Percentiles rank a stretch among this genome's conserved stretches.
phyloP scores from a whole-genome alignment of 2,113 vertebrate species.

The Phalacrocorax carbo region DNA sequence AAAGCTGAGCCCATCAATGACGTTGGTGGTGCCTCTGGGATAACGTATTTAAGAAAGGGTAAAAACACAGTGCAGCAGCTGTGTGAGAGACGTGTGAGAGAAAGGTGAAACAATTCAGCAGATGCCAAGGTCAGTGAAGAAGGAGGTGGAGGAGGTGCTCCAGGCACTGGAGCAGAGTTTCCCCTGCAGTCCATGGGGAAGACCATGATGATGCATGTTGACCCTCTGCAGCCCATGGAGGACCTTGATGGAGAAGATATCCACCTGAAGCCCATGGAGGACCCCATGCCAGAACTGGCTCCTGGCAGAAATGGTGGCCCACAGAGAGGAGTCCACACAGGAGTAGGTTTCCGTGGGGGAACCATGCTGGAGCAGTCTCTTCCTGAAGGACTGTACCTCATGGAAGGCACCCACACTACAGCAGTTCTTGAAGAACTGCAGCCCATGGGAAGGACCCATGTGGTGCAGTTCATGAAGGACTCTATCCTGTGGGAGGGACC shows the following conservation, averaged over 20 bases:
- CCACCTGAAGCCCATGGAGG: background rate
- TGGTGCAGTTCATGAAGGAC: background rate
- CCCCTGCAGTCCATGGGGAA: background rate
- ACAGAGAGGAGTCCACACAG: background rate
- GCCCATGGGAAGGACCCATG: background rate
- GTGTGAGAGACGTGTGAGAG: background rate
- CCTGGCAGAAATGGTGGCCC: background rate
- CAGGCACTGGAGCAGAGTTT: background rate
- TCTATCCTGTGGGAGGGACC: background rate
- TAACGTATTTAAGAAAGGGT: background rate
- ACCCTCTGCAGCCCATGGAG: background rate
- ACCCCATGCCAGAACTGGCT: background rate
- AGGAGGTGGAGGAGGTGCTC: no score
- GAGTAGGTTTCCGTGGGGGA: background rate
- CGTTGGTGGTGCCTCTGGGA: background rate
- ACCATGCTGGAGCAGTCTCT: background rate
- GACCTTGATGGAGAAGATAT: no score
- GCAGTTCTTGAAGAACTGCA: background rate
- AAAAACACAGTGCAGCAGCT: background rate
- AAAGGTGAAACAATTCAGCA: background rate
- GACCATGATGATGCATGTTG: background rate
- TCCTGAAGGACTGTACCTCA: background rate
- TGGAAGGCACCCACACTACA: background rate
- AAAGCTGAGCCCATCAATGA: background rate
- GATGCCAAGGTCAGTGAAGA: background rate